Evolutionary conservation across 2,113 vertebrate species (phyloP), one percentile per base, ranked within the genome.

Genomic region (Petroica traversi): DNA sequence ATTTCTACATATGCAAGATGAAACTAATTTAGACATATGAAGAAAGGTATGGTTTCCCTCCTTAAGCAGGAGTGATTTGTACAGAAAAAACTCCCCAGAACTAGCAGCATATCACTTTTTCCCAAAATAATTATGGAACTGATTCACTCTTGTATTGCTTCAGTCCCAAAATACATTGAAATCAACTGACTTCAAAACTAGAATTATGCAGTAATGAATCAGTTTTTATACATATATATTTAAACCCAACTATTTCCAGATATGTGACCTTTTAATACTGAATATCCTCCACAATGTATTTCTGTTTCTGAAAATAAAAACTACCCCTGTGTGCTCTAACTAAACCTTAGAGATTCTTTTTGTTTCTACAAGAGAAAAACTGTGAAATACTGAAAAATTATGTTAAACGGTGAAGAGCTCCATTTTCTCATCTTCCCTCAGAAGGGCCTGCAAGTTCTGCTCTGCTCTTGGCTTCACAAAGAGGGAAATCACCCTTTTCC

Each of bases 1-100:
- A 64, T 38, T 82, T 95, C 43, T 96, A 48, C 79, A 77, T 91
- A 93, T 31, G 69, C 62, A 90, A 93, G 59, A 83, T 81, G 38
- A 61, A 96, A 94, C 92, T 95, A 45, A 91, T 88, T 92, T 94
- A 63, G 57, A 95, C 49, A 15, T 61, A 46, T 58, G 52, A 95
- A 90, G 91, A 91, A 94, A 94, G 66, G 68, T 67, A 51, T 36
- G 2, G 29, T 87, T 82, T 78, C 64, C 24, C 29, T 85, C 45
- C 49, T 34, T 62, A 76, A 93, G 69, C 18, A 73, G n/a, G 41
- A 85, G 76, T 64, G 25, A 76, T 25, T 75, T 28, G 12, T 26
- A 49, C 8, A 52, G 33, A 64, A 88, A 95, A 76, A 89, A 22
- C 8, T 82, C 34, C 61, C 45, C 41, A 94, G 29, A 79, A 85